A percentile compares a stretch with the other conserved stretches of the same genome.
These are phyloP conservation scores for Trachymyrmex cornetzi DNA, from an alignment of 1,140 invertebrate genomes.

Conservation along the genomic window DNA sequence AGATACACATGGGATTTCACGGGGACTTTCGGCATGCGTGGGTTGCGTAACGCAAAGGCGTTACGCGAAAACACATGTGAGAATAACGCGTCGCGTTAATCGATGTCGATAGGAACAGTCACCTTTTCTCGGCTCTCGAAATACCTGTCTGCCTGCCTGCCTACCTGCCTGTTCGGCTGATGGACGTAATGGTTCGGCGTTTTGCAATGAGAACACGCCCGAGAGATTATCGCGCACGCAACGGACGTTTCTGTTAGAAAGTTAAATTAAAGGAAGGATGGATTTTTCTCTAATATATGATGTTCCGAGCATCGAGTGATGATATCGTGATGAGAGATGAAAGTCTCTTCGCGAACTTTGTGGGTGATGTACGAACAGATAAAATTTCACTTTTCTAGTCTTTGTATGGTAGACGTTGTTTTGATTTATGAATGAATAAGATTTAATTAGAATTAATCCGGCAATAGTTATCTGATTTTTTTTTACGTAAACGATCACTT, in stretches of 20 bases:
- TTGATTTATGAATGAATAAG: neutral
- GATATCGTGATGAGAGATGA: conserved; percentile 2
- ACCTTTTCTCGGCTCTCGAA: conserved; percentile 53
- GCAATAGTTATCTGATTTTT: no score
- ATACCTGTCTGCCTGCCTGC: neutral
- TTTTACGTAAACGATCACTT: no score
- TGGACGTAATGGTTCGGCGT: conserved; percentile 16
- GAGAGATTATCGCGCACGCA: conserved; percentile 1
- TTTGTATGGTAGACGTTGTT: neutral
- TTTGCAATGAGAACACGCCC: conserved; percentile 40
- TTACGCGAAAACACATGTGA: conserved; percentile 7
- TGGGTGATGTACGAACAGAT: neutral
- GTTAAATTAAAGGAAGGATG: neutral
- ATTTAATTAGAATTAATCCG: conserved; percentile 3
- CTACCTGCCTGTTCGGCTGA: neutral
- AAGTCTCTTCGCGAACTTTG: neutral
- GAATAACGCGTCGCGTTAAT: conserved; percentile 37
- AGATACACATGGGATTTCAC: conserved; percentile 46
- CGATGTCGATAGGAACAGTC: conserved; percentile 24
- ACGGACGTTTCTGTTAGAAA: neutral
- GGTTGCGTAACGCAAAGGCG: conserved; percentile 60
- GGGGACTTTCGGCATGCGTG: conserved; percentile 43
- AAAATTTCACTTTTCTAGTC: neutral
- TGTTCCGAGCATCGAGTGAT: neutral
- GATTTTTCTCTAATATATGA: conserved; percentile 10